phyloP scores from a whole-genome alignment of 2,888 invertebrate species.

The Microctonus hyperodae region DNA sequence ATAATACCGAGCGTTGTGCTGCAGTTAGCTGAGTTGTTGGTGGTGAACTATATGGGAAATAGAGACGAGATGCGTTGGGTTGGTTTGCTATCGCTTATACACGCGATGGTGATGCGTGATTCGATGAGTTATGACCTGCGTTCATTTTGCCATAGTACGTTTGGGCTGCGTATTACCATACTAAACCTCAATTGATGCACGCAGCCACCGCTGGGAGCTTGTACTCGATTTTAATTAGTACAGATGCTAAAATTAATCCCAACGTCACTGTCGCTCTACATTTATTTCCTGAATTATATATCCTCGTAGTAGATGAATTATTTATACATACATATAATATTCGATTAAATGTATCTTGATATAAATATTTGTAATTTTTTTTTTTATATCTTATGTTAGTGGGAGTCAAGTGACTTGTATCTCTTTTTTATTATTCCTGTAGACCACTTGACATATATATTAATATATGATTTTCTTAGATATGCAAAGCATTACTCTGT shows the following conservation, averaged over 20 bases:
- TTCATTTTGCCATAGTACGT: conserved; percentile 25
- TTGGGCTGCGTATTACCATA: conserved; percentile 37
- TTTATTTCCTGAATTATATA: too few relatives aligned
- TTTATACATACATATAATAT: not conserved
- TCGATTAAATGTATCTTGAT: too few relatives aligned
- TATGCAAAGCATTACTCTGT: conserved; percentile 10
- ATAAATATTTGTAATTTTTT: too few relatives aligned
- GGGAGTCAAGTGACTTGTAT: not conserved
- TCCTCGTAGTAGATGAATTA: too few relatives aligned
- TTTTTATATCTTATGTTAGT: not conserved
- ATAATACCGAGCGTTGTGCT: conserved; percentile 33
- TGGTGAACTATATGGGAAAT: conserved; percentile 16
- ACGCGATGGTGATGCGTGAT: conserved; percentile 34
- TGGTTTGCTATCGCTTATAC: conserved; percentile 28
- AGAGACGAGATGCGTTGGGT: conserved; percentile 10
- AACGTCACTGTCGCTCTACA: not conserved
- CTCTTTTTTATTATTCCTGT: not conserved
- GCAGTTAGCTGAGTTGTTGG: conserved; percentile 32
- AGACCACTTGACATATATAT: not conserved
- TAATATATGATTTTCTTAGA: conserved; percentile 13
- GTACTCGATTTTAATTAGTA: conserved; percentile 28
- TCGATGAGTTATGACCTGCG: conserved; percentile 39
- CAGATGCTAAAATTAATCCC: conserved; percentile 26
- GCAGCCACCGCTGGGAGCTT: conserved; percentile 19
- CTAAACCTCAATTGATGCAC: conserved; percentile 39